Evolutionary conservation across 2,888 invertebrate species (phyloP), one percentile per base, ranked within the genome.

Genomic region (Sminthurinus aureus): DNA sequence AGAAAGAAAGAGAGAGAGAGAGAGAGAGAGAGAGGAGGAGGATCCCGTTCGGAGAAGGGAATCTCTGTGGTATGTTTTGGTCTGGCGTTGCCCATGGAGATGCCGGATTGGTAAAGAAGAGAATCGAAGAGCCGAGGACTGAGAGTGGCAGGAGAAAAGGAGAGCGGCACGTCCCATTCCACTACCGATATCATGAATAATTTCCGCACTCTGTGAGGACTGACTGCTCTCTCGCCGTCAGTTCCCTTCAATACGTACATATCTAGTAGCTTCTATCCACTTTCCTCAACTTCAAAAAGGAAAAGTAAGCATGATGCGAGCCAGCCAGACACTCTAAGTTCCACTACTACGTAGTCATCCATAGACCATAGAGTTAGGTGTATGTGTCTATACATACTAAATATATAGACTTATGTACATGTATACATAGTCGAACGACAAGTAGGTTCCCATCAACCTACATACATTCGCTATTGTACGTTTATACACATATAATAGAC

Each of bases 131-230:
- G 69, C 69, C 77, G 24, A 77, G 69, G 69, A 69, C 73, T 77
- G 79, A 78, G 78, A 74, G 67, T 83, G 83, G 79, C 78, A 79
- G 79, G 64, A 83, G 78, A 83, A 79, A 78, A 73, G 79, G 79
- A 83, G 83, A 73, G 77, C 85, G 85, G 85, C 81, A 83, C 85
- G 83, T 85, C 85, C 85, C 85, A 85, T 85, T 85, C 81, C 83
- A 66, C 84, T 79, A 85, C 83, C 78, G 85, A 85, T 81, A 85
- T 85, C 85, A 85, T 85, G 85, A 85, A 85, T 85, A 85, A 85
- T 85, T 85, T 83, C 83, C 82, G 81, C 76, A 77, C 77, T 83
- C 84, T 81, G 52, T 71, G 69, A 71, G 58, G 71, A 82, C 58
- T 71, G 71, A 82, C 58, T 71, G 78, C 81, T 81, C 81, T 71